Evolutionary conservation across 1,140 invertebrate species (phyloP).

Genomic region (Macrosteles quadrilineatus): DNA sequence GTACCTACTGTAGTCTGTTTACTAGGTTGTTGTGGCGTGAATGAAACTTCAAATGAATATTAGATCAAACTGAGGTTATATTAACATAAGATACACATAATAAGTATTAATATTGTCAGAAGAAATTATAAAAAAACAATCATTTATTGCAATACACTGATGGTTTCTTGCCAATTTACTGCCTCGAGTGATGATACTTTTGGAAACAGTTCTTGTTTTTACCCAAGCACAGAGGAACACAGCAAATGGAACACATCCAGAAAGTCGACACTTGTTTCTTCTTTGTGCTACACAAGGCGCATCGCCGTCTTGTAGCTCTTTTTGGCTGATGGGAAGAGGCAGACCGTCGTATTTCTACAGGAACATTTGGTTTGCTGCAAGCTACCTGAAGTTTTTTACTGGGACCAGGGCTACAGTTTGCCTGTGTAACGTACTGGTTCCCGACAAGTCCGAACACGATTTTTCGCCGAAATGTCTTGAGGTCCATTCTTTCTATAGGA

Average conservation of each 20-base stretch:
- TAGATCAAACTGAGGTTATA: too few species aligned
- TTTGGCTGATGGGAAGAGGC: conserved; percentile 33
- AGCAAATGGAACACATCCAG: conserved; percentile 19
- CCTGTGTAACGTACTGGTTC: background rate
- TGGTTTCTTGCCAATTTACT: too few species aligned
- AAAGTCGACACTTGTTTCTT: conserved; percentile 31
- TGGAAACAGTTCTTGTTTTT: conserved; percentile 30
- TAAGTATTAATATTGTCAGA: too few species aligned
- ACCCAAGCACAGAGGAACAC: conserved; percentile 33
- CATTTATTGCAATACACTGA: too few species aligned
- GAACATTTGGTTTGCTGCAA: conserved; percentile 29
- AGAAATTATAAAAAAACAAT: too few species aligned
- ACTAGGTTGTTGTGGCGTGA: too few species aligned
- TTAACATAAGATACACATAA: too few species aligned
- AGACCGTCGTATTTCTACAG: conserved; percentile 31
- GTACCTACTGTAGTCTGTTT: too few species aligned
- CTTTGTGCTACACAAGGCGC: conserved; percentile 39
- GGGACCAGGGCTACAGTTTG: background rate
- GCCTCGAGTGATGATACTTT: too few species aligned
- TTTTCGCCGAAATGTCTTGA: conserved; percentile 24
- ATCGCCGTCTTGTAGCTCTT: conserved; percentile 33
- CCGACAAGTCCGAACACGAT: conserved; percentile 6
- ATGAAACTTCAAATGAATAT: too few species aligned
- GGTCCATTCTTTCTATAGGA: conserved; percentile 7
- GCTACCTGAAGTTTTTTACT: conserved; percentile 15